Percentiles rank a stretch among this genome's conserved stretches.
Evolutionary conservation across 1,140 invertebrate species (phyloP).

Genomic region (Cotesia vestalis): DNA sequence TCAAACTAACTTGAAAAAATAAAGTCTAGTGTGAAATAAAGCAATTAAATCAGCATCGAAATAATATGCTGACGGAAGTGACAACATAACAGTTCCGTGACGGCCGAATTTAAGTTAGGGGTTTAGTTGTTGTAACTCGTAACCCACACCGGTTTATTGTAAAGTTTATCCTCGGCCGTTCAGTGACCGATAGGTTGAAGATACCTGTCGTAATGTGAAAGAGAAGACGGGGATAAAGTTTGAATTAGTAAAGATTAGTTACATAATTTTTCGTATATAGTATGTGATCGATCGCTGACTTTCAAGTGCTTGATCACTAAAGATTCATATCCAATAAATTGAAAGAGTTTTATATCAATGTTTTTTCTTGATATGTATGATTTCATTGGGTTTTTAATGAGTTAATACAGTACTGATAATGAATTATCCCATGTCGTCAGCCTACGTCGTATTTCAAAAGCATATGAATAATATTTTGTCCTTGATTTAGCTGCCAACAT

Average conservation of each 20-base stretch:
- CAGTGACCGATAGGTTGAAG: slow-evolving; percentile 28
- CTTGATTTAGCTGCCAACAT: no score
- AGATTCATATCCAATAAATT: not conserved
- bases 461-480: no score
- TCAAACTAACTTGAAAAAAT: not conserved
- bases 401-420: not conserved
- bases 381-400: not conserved
- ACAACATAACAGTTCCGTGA: not conserved
- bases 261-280: not conserved
- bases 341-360: not conserved
- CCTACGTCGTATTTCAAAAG: no score
- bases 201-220: slow-evolving; percentile 27
- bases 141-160: slow-evolving; percentile 9
- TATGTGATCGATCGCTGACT: not conserved
- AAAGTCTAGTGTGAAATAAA: not conserved
- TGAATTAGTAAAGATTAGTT: not conserved
- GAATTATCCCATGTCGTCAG: no score
- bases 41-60: not conserved
- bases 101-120: no score
- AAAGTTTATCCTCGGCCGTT: slow-evolving; percentile 8
- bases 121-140: not conserved
- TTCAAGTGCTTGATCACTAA: slow-evolving; percentile 9
- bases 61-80: slow-evolving; percentile 20
- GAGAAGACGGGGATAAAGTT: not conserved
- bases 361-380: not conserved